Base-by-base conservation (phyloP, 2,888 invertebrate species). In the Andricus curvator region DNA sequence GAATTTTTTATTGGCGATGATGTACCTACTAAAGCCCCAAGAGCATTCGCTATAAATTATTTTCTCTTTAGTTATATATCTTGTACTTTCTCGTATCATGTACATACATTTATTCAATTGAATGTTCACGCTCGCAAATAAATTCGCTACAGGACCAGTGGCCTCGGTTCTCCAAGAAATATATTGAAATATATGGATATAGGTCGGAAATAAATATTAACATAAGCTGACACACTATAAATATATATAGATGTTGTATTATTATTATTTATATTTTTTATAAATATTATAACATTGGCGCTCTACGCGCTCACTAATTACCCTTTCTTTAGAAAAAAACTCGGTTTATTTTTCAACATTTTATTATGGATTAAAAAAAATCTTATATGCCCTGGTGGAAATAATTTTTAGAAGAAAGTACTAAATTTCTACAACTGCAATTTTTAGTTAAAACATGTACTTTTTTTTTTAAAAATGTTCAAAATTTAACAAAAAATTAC, bases 171-270 rank as follows among this genome's bases (percentile, higher is more conserved):
- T 44, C 44, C 22, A 25, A 68, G 44, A 68, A 68, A 68, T 68
- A 48, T 68, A 68, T 48, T 25, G 68, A 68, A 68, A 68, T 68
- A 68, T 68, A 68, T 48, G 44, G 68, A 68, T 68, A 25, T 68
- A 44, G 68, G 68, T 68, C 68, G 44, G 41, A 68, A 68, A 68
- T 44, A 68, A 68, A 68, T 68, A 48, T 68, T 4, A 22, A 44
- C 44, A n/a, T n/a, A 51, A 51, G 51, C 51, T 17, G 20, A 20
- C 51, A 51, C 6, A 8, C 51, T 8, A 51, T 51, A 51, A 51
- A 51, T 51, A 20, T 17, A 51, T 51, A 20, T 6, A 51, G 5
- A 51, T 20, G 6, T 8, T 17, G 8, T 51, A 51, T 20, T 51
- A 51, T 51, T 17, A 51, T 51, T 51, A 51, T 51, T 48, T 8